Conservation (phyloP, 2,113 vertebrate species). For the Glaucidium brasilianum region DNA sequence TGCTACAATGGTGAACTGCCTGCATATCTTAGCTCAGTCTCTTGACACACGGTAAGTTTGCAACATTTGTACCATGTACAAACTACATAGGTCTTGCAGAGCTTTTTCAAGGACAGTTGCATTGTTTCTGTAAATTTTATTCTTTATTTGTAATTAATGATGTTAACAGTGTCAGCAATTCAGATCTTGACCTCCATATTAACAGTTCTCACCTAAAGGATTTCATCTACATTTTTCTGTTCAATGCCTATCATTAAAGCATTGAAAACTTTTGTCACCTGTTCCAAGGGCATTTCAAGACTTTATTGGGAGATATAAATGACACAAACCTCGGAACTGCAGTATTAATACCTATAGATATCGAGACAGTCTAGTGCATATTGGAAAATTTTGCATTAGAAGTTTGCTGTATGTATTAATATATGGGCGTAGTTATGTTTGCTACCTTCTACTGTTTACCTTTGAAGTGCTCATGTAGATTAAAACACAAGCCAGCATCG, state of each 20-base stretch:
- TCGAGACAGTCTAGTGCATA: neutral
- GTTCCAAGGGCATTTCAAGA: neutral
- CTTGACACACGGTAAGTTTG: slow-evolving; percentile 89
- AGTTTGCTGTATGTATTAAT: neutral
- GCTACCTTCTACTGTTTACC: neutral
- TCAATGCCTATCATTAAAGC: neutral
- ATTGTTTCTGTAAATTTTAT: neutral
- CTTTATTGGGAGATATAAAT: neutral
- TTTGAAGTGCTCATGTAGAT: neutral
- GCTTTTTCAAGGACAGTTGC: neutral
- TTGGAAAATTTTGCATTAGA: neutral
- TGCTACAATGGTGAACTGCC: slow-evolving; percentile 94
- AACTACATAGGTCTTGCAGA: fast-evolving
- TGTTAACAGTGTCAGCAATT: neutral
- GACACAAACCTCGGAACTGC: neutral
- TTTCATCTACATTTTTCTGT: neutral
- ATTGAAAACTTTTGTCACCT: neutral
- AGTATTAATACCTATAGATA: neutral
- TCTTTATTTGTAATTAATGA: neutral
- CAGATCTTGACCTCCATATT: neutral
- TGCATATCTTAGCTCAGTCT: slow-evolving; percentile 96
- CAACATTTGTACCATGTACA: neutral
- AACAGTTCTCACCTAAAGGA: neutral
- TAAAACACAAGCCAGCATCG: neutral
- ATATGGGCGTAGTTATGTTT: neutral